Evolutionary conservation across 92 coral and sea anemone species (phyloP), one percentile per base, ranked within the genome.

Genomic region (Ricordea florida): DNA sequence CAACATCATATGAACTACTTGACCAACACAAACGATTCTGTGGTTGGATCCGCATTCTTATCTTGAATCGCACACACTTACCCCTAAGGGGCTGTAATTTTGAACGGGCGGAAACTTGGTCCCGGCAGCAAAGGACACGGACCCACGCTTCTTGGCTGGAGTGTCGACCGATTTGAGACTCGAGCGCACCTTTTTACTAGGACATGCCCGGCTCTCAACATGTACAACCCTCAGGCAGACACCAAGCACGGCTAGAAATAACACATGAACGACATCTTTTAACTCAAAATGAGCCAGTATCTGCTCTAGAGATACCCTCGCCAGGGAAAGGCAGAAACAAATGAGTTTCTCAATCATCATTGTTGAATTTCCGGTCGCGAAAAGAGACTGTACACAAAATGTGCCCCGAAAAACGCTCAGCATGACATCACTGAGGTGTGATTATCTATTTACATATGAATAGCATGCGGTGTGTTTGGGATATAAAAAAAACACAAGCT

Each of bases 51-150:
- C 0, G 2, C 35, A 34, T 37, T 9, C 38, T 40, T 41, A 14
- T 27, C 27, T 10, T 29, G 17, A 1, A 20, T 28, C 25, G 50
- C 10, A 32, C 15, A 34, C 9, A n/a, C 23, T 21, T 23, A 5
- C 37, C 60, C 97, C 46, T 77, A 90, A 93, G 93, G 90, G 66
- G 24, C 57, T 62, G 10, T 80, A 76, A 43, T 80, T 47, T 10
- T 74, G 83, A 16, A 77, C 15, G 57, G 76, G 87, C 30, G 65
- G 81, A 40, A 90, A 87, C 47, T 90, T 90, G 22, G 97, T 90
- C 28, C 90, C 93, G 37, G 90, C 90, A 10, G 97, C 97, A 38
- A 90, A 90, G 8, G 87, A 88, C 15, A 90, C 93, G 2, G 90
- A 87, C 0, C 92, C 92, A 11, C 86, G 90, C 0, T 79, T 64